Evolutionary conservation across 1,140 invertebrate species (phyloP), one percentile per base, ranked within the genome.

Genomic region (Odontomachus brunneus): DNA sequence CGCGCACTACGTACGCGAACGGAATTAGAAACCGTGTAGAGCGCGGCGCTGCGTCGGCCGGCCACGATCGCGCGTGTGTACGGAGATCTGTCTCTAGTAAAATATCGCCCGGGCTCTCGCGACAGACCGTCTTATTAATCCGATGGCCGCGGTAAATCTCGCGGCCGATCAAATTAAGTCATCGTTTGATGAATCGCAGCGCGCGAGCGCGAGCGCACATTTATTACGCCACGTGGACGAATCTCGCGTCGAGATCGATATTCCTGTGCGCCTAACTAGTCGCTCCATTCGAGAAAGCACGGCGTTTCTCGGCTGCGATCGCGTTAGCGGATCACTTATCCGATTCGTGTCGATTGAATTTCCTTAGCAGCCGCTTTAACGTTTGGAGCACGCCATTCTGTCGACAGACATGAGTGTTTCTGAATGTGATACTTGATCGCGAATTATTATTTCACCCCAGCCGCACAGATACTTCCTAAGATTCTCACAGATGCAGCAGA

Each of bases 1-100:
- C 29, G 87, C 59, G 19, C 69, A 48, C 59, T 75, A 49, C 82
- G 82, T 75, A 49, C 82, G 82, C 83, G 67, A 38, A 87, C 62
- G 26, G 86, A 88, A 88, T 88, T 88, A 88, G 66, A 88, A 88
- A 88, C 71, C 57, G 57, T 48, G 38, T 75, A 55, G 66, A 84
- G 29, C 63, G 57, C 48, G 82, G 66, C 22, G n/a, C 29, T 49
- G 62, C n/a, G n/a, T n/a, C n/a, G n/a, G n/a, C n/a, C n/a, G n/a
- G n/a, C 14, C 60, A 38, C 4, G 44, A 75, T 76, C 26, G 44
- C 29, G 72, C 15, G 33, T 59, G 66, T 55, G 67, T 44, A 44
- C 38, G 38, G 38, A 11, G 84, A 84, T 86, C 74, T 84, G 85
- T 87, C 86, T 59, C 66, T 75, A 75, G 84, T 87, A 87, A 87